phyloP scores from a whole-genome alignment of 2,113 vertebrate genomes.

The Callipepla squamata region DNA sequence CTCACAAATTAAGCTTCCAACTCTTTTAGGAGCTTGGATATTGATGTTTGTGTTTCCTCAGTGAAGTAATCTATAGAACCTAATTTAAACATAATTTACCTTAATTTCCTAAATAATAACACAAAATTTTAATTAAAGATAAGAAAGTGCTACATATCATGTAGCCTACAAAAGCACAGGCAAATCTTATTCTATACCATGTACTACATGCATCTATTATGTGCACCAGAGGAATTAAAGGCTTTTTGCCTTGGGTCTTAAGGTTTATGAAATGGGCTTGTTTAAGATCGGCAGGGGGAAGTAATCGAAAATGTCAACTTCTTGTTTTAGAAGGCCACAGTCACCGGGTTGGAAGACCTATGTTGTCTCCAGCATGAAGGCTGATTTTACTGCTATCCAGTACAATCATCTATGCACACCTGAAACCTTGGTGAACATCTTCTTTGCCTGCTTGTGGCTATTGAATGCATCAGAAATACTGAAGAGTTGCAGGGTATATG shows the following conservation, averaged over 20 bases:
- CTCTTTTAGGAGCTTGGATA: neutral
- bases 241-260: neutral
- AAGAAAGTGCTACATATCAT: neutral
- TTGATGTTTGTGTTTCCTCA: neutral
- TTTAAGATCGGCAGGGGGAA: neutral
- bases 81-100: neutral
- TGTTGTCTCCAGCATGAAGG: neutral
- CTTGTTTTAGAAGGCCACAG: neutral
- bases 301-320: neutral
- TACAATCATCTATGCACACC: neutral
- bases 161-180: neutral
- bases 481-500: fast-evolving
- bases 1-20: neutral
- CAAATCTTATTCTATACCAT: neutral
- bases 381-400: neutral
- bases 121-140: neutral
- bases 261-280: neutral
- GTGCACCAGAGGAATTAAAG: neutral
- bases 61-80: neutral
- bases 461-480: neutral
- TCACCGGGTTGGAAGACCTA: neutral
- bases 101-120: neutral
- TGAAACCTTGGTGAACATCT: neutral
- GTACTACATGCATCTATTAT: neutral
- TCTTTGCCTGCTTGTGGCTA: neutral